Percentiles rank a stretch among this genome's conserved stretches.
Evolutionary conservation across 2,113 vertebrate species (phyloP).

Genomic region (Pimephales promelas): DNA sequence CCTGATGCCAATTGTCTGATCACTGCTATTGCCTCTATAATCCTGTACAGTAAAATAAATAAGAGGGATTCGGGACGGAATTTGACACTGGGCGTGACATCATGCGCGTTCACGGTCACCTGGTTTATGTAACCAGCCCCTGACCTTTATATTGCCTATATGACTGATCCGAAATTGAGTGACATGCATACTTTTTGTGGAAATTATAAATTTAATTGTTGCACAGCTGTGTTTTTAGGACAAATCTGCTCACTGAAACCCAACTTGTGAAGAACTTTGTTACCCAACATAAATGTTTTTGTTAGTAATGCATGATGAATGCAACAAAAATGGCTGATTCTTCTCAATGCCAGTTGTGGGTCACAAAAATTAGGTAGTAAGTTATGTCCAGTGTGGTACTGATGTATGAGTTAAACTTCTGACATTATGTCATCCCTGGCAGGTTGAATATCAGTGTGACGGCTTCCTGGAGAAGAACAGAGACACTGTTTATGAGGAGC

Average conservation of each 20-base stretch:
- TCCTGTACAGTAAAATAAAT: too few relatives aligned
- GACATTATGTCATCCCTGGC: not conserved
- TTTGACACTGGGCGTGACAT: too few relatives aligned
- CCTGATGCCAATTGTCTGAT: too few relatives aligned
- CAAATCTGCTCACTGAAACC: not conserved
- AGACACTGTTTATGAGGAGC: constrained; percentile 90
- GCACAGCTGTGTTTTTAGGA: not conserved
- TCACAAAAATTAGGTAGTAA: not conserved
- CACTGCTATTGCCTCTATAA: too few relatives aligned
- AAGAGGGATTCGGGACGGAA: too few relatives aligned
- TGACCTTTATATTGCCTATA: not conserved
- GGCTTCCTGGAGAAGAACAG: constrained; percentile 92
- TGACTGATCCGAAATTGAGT: not conserved
- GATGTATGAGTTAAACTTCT: not conserved
- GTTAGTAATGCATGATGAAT: constrained; percentile 10
- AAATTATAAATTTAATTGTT: not conserved
- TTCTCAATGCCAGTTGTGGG: not conserved
- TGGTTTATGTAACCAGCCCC: too few relatives aligned
- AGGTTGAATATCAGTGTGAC: constrained; percentile 91
- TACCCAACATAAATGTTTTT: not conserved
- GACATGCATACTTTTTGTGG: not conserved
- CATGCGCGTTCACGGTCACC: too few relatives aligned
- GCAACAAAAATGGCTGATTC: not conserved
- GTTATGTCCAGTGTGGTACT: not conserved
- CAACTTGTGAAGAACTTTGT: not conserved